Conservation (phyloP, 2,113 vertebrate species). For the Mesitornis unicolor region DNA sequence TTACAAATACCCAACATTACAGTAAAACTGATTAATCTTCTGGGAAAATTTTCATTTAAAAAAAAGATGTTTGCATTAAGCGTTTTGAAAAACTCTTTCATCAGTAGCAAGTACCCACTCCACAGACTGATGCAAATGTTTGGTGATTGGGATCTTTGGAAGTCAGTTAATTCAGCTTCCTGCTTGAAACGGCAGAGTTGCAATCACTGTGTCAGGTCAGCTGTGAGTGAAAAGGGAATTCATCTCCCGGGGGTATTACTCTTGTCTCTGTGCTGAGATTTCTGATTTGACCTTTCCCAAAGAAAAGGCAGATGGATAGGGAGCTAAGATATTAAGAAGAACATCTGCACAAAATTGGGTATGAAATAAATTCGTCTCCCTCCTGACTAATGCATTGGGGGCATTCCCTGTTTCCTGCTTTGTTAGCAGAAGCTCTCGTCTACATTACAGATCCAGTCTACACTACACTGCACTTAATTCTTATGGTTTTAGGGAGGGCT, state of each 20-base stretch:
- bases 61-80: neutral
- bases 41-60: neutral
- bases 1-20: neutral
- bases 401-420: neutral
- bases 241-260: neutral
- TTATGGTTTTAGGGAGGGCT: neutral
- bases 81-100: neutral
- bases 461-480: neutral
- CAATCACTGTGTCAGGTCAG: neutral
- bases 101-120: neutral
- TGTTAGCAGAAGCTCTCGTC: neutral
- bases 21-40: neutral
- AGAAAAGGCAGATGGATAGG: neutral
- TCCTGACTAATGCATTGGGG: neutral
- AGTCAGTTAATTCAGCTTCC: neutral
- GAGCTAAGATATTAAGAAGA: neutral
- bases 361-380: neutral
- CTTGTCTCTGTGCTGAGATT: neutral
- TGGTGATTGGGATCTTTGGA: neutral
- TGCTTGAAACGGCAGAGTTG: neutral
- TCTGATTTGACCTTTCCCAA: neutral
- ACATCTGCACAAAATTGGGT: neutral
- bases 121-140: neutral
- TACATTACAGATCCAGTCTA: neutral
- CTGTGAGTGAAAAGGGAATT: neutral